Percentiles rank a stretch among this genome's conserved stretches.
phyloP scores from a whole-genome alignment of 1,140 invertebrate genomes.

The Pinna nobilis region DNA sequence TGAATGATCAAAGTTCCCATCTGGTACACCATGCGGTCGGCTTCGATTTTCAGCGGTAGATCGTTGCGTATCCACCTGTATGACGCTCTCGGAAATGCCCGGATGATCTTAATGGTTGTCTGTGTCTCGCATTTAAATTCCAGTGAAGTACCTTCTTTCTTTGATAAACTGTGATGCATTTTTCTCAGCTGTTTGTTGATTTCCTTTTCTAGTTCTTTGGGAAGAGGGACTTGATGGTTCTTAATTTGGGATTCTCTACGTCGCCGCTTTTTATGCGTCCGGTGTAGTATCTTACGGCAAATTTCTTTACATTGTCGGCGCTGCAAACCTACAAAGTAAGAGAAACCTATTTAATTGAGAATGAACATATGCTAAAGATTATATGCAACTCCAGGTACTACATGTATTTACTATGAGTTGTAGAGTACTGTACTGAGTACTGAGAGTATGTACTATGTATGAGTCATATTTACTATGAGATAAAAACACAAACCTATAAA shows the following conservation, averaged over 20 bases:
- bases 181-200: not conserved
- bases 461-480: no score
- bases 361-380: not conserved
- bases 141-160: not conserved
- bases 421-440: no score
- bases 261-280: not conserved
- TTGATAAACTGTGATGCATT: constrained; percentile 1
- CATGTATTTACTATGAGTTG: no score
- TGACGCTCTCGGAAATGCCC: constrained; percentile 9
- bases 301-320: not conserved
- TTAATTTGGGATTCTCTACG: no score
- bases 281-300: not conserved
- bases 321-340: not conserved
- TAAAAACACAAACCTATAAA: no score
- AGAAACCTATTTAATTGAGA: not conserved
- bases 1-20: constrained; percentile 19
- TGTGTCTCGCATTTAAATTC: constrained; percentile 20
- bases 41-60: constrained; percentile 3
- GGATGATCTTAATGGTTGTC: not conserved
- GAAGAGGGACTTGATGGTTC: no score
- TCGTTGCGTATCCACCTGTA: constrained; percentile 15
- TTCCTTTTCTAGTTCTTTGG: not conserved
- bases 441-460: no score
- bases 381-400: no score
- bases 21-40: constrained; percentile 23